phyloP scores from a whole-genome alignment of 1,140 invertebrate species.

The Cyclargus thomasi region DNA sequence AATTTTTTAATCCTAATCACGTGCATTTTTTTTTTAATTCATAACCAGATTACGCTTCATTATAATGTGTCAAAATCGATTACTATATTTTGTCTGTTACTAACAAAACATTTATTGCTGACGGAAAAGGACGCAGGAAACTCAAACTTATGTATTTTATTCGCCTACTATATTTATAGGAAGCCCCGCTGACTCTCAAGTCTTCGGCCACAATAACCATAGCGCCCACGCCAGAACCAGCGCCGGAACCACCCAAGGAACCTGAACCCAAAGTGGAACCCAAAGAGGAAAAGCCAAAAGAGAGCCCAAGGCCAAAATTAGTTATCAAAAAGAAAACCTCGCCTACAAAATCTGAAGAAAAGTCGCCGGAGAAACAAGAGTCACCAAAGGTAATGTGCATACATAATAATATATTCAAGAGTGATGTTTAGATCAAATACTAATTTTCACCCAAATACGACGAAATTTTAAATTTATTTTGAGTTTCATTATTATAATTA shows the following conservation, averaged over 20 bases:
- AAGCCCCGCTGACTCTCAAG: conserved; percentile 42
- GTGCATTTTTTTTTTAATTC: too few relatives aligned
- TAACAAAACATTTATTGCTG: too few relatives aligned
- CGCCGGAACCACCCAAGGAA: conserved; percentile 30
- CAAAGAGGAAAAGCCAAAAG: conserved; percentile 42
- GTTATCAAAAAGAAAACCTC: conserved; percentile 40
- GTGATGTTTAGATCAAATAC: too few relatives aligned
- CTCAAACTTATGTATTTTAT: background rate
- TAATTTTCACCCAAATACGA: too few relatives aligned
- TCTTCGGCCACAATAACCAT: conserved; percentile 68
- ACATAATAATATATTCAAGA: too few relatives aligned
- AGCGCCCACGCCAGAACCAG: conserved; percentile 40
- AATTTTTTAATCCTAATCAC: background rate
- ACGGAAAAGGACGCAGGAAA: too few relatives aligned
- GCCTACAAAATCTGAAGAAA: conserved; percentile 43
- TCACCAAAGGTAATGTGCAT: conserved; percentile 44
- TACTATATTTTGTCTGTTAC: too few relatives aligned
- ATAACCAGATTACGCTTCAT: too few relatives aligned
- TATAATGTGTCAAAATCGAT: too few relatives aligned
- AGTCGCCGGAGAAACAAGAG: conserved; percentile 46
- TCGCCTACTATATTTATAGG: conserved; percentile 19
- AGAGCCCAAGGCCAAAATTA: conserved; percentile 40
- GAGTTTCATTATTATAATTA: too few relatives aligned
- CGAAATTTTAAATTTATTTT: too few relatives aligned
- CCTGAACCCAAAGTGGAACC: conserved; percentile 34